These are phyloP conservation scores for Nomada fucata DNA, from an alignment of 2,888 invertebrate species.

Conservation along the genomic window DNA sequence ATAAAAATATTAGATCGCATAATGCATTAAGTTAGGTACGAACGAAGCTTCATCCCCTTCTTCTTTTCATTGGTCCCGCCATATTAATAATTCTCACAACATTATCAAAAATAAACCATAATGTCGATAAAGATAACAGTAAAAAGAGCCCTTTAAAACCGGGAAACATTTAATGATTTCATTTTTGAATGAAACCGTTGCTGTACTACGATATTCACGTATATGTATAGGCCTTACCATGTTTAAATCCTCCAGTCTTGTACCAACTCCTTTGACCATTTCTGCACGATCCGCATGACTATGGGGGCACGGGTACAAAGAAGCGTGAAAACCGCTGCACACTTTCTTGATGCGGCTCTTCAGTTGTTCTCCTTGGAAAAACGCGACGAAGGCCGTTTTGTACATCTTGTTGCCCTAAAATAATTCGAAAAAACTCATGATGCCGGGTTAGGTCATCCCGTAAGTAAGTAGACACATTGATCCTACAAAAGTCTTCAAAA, in stretches of 20 bases:
- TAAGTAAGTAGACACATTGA: background rate
- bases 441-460: background rate
- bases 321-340: conserved; percentile 96
- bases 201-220: background rate
- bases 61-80: too few relatives aligned
- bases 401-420: conserved; percentile 93
- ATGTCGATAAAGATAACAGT: too few relatives aligned
- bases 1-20: too few relatives aligned
- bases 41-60: too few relatives aligned
- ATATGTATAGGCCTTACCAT: conserved; percentile 85
- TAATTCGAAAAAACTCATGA: conserved; percentile 37
- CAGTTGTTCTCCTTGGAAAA: conserved; percentile 96
- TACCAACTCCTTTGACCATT: conserved; percentile 95
- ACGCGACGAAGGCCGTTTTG: conserved; percentile 95
- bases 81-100: too few relatives aligned
- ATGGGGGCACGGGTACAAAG: conserved; percentile 96
- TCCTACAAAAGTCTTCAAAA: too few relatives aligned
- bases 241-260: conserved; percentile 94
- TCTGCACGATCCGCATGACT: conserved; percentile 93
- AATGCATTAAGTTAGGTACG: too few relatives aligned
- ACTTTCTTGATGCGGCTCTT: conserved; percentile 96
- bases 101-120: too few relatives aligned
- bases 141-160: too few relatives aligned
- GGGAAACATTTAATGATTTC: too few relatives aligned
- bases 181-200: too few relatives aligned